Base-by-base conservation (phyloP, 2,113 vertebrate genomes). In the Rana temporaria region DNA sequence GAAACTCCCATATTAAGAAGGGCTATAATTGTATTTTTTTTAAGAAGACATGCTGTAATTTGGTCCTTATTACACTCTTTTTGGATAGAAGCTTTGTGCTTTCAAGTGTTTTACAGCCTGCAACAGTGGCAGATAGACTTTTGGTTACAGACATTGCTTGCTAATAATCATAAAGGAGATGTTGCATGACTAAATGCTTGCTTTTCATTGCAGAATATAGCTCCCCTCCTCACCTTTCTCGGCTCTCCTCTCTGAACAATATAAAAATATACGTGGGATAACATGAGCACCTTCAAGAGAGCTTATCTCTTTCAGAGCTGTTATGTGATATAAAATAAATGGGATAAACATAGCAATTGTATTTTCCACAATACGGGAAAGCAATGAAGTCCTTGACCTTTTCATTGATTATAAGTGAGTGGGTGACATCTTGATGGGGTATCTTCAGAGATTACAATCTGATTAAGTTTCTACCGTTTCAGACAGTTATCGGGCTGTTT, bases 101-200 rank as follows among this genome's bases (percentile, higher is more conserved):
- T 26, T 55, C 22, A 65, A 78, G 59, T 65, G 48, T 26, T 78
- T 42, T 64, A 78, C 55, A 55, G 56, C 48, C 63, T 65, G 63
- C 14, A 30, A 22, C 68, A 57, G 18, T 56, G 53, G 22, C 2
- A 68, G 63, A 56, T 34, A 55, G 26, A n/a, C 48, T 67, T 55
- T 24, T 22, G 42, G 53, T 38, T 22, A 38, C 77, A 38, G 30
- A 17, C 52, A 8, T 42, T 32, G 64, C 77, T 38, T 79, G 52
- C 63, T 79, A 79, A 56, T 79, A 52, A 59, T n/a, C 52, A 68
- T 68, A 57, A 55, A 69, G 64, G 64, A 79, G 76, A 78, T 78
- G 76, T 55, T 63, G 76, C 77, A 59, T 68, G 65, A 79, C 77
- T 79, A 79, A 79, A 30, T 57, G 64, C 77, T 79, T 59, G 7